These are phyloP conservation scores for Holacanthus passer DNA, from an alignment of 2,113 vertebrate genomes.

Conservation along the genomic window DNA sequence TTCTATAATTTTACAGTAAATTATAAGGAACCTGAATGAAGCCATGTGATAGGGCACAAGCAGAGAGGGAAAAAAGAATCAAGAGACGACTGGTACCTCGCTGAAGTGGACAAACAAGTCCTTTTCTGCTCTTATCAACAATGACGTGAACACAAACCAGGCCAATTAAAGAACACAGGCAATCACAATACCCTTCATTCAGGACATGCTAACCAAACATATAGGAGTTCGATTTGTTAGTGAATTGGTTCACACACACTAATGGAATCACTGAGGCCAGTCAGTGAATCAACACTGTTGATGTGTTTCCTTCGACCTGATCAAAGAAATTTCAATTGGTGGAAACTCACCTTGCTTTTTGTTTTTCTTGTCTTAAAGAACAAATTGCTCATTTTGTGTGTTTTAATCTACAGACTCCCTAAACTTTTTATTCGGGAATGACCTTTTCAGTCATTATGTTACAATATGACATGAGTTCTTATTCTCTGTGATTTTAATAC, in stretches of 20 bases:
- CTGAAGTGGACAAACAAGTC: constrained; percentile 53
- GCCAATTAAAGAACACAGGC: constrained; percentile 54
- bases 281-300: constrained; percentile 20
- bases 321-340: constrained; percentile 9
- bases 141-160: constrained; percentile 47
- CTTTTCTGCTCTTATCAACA: constrained; percentile 57
- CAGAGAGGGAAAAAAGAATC: background rate
- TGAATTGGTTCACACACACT: constrained; percentile 35
- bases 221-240: constrained; percentile 50
- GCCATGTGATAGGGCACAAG: constrained; percentile 12
- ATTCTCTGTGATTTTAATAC: no score
- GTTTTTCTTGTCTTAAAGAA: background rate
- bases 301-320: constrained; percentile 10
- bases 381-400: no score
- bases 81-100: constrained; percentile 17
- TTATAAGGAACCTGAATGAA: constrained; percentile 8
- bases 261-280: constrained; percentile 24
- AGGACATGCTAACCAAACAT: constrained; percentile 56
- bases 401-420: no score
- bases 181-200: constrained; percentile 59
- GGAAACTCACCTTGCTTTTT: background rate
- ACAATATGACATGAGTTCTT: no score
- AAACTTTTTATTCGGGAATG: no score
- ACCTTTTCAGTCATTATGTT: no score
- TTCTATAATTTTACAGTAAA: background rate